A percentile compares a stretch with the other conserved stretches of the same genome.
phyloP scores from a whole-genome alignment of 2,113 vertebrate species.

The Rynchops niger region DNA sequence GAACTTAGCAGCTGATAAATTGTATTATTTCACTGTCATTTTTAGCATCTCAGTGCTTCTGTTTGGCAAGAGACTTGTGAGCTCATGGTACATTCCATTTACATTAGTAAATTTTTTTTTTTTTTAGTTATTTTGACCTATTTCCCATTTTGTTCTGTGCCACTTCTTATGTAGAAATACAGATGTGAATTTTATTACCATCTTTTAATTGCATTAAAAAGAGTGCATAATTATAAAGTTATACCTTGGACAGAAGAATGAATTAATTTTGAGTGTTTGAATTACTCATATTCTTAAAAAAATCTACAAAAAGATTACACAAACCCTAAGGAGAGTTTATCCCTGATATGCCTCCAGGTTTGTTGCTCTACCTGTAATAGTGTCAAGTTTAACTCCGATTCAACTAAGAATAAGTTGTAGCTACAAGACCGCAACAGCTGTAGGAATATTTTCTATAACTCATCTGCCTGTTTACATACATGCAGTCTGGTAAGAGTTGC shows the following conservation, averaged over 20 bases:
- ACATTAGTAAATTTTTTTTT: not conserved
- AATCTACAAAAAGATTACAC: not conserved
- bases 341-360: not conserved
- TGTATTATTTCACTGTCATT: not conserved
- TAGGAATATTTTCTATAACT: not conserved
- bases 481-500: not conserved
- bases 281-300: not conserved
- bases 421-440: not conserved
- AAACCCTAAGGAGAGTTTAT: not conserved
- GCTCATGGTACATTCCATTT: not conserved
- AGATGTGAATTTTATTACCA: not conserved
- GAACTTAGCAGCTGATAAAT: not conserved
- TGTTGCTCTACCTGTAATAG: not conserved
- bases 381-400: not conserved
- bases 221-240: not conserved
- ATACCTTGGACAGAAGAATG: not conserved
- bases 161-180: not conserved
- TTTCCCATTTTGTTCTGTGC: not conserved
- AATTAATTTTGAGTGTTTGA: not conserved
- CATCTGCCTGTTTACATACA: not conserved
- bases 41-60: not conserved
- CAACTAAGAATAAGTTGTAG: not conserved
- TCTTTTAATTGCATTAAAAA: not conserved
- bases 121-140: not conserved
- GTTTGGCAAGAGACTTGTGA: not conserved